Percentiles rank a stretch among this genome's conserved stretches.
phyloP scores from a whole-genome alignment of 1,140 invertebrate genomes.

The Tetragnatha versicolor region DNA sequence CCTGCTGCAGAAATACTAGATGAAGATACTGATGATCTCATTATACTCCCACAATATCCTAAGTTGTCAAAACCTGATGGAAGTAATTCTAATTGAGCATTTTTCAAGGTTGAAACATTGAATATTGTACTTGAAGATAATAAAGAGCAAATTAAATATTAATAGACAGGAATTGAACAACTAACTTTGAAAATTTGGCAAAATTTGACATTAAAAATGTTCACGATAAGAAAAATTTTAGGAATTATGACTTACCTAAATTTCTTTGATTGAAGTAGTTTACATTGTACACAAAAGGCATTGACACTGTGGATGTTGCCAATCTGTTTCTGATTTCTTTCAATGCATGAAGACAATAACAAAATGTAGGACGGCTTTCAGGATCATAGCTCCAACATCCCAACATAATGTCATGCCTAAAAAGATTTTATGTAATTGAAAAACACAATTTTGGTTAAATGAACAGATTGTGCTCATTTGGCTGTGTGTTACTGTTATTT shows the following conservation, averaged over 20 bases:
- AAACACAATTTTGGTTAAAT: too few species aligned
- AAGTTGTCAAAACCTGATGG: constrained; percentile 50
- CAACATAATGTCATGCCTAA: constrained; percentile 78
- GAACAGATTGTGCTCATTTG: too few species aligned
- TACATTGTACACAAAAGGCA: constrained; percentile 29
- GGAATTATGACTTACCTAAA: constrained; percentile 31
- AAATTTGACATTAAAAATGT: too few species aligned
- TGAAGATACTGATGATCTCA: constrained; percentile 7
- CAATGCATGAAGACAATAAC: constrained; percentile 75
- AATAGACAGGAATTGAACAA: too few species aligned
- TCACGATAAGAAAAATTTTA: too few species aligned
- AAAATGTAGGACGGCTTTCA: constrained; percentile 79
- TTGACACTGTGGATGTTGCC: not conserved
- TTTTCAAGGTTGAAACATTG: too few species aligned
- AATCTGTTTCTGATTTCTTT: constrained; percentile 59
- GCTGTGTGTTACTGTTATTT: too few species aligned
- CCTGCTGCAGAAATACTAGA: constrained; percentile 10
- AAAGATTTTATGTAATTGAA: too few species aligned
- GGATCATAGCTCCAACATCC: constrained; percentile 81
- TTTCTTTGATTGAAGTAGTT: constrained; percentile 22
- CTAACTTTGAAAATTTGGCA: too few species aligned
- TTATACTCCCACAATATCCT: constrained; percentile 31
- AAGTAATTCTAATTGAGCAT: too few species aligned
- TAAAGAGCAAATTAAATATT: too few species aligned
- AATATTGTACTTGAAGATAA: too few species aligned